Evolutionary conservation across 2,113 vertebrate genomes (phyloP).

Genomic region (Rhadina sibilatrix): DNA sequence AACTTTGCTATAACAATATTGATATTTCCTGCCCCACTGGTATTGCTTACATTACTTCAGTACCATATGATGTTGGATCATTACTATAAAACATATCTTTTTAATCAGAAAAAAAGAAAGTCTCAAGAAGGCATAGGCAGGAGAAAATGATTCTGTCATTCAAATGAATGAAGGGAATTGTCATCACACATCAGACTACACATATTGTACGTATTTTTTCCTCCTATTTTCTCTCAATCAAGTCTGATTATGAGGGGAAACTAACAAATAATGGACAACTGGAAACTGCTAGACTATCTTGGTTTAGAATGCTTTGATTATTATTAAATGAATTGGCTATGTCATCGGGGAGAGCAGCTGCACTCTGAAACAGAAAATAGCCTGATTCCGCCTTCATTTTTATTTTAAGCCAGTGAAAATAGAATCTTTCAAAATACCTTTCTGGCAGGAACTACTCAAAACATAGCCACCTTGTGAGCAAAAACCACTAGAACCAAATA

Average conservation of each 20-base stretch:
- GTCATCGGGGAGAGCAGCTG: slow-evolving; percentile 1
- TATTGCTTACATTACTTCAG: neutral
- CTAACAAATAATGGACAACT: slow-evolving; percentile 1
- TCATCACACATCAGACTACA: neutral
- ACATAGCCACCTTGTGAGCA: neutral
- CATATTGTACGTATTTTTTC: slow-evolving; percentile 1
- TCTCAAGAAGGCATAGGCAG: neutral
- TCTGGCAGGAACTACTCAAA: neutral
- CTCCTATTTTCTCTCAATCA: slow-evolving; percentile 2
- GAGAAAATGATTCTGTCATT: neutral
- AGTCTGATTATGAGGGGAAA: neutral
- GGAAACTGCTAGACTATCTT: neutral
- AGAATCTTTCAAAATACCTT: slow-evolving; percentile 30
- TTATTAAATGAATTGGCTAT: slow-evolving; percentile 27
- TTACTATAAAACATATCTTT: neutral
- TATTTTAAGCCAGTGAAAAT: neutral
- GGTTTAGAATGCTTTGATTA: neutral
- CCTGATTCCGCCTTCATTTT: slow-evolving; percentile 19
- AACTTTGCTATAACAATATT: neutral
- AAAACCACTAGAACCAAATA: neutral
- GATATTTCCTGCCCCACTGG: neutral
- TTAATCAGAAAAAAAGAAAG: neutral
- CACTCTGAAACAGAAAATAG: neutral
- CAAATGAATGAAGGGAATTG: neutral
- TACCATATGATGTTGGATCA: neutral